Evolutionary conservation across 2,888 invertebrate genomes (phyloP).

Genomic region (Caenorhabditis plicata): DNA sequence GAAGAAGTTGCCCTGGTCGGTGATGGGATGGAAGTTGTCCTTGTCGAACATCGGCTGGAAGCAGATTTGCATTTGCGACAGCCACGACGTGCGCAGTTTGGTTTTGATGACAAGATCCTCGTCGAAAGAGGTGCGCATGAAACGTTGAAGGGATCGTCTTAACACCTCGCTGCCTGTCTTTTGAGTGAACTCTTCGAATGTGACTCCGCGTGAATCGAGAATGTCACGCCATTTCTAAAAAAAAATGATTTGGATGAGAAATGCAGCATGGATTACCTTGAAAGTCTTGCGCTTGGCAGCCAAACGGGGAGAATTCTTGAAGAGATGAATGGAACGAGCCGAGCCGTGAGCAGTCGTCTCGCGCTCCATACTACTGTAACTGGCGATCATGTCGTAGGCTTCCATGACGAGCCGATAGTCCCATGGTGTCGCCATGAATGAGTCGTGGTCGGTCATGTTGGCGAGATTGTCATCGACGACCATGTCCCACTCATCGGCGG

Average conservation of each 20-base stretch:
- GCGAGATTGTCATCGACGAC: slow-evolving; percentile 53
- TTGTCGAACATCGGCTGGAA: slow-evolving; percentile 59
- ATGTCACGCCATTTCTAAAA: slow-evolving; percentile 60
- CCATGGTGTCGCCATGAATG: slow-evolving; percentile 57
- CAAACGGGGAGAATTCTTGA: slow-evolving; percentile 47
- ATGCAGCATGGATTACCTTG: no score
- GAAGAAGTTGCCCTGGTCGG: slow-evolving; percentile 62
- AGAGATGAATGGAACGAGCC: slow-evolving; percentile 53
- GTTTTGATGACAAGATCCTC: slow-evolving; percentile 56
- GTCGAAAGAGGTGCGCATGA: slow-evolving; percentile 60
- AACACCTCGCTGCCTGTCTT: slow-evolving; percentile 54
- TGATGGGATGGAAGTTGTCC: slow-evolving; percentile 52
- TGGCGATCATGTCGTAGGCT: slow-evolving; percentile 59
- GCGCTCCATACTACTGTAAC: slow-evolving; percentile 55
- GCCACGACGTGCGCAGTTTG: slow-evolving; percentile 55
- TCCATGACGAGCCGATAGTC: slow-evolving; percentile 61
- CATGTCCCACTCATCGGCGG: slow-evolving; percentile 55
- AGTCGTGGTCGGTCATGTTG: slow-evolving; percentile 55
- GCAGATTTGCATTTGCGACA: slow-evolving; percentile 62
- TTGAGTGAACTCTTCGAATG: slow-evolving; percentile 61
- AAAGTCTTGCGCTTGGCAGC: slow-evolving; percentile 55
- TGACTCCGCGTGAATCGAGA: slow-evolving; percentile 48
- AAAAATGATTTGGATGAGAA: no score
- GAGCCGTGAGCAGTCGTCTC: slow-evolving; percentile 61
- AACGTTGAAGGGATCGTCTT: slow-evolving; percentile 58